Conservation (phyloP, 2,888 invertebrate genomes). For the Caenorhabditis doughertyi region DNA sequence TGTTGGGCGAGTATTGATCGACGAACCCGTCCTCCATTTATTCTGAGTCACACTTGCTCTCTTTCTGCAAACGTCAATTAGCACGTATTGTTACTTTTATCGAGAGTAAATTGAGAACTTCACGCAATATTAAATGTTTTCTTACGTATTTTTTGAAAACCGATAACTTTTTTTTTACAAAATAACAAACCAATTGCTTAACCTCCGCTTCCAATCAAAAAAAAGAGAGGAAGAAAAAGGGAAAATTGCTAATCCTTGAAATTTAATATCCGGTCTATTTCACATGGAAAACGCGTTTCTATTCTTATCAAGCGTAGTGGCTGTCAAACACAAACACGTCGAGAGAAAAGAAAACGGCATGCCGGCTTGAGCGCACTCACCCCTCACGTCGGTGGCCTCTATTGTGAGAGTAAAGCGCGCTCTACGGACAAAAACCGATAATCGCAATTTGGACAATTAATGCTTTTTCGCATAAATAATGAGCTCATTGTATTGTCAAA, state of each 20-base stretch:
- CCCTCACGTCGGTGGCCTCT: not conserved
- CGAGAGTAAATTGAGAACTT: too few relatives aligned
- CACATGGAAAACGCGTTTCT: constrained; percentile 30
- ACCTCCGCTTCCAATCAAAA: not conserved
- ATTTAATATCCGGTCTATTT: constrained; percentile 37
- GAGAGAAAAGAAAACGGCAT: constrained; percentile 29
- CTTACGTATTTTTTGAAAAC: too few relatives aligned
- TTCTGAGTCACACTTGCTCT: not conserved
- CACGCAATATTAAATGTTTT: too few relatives aligned
- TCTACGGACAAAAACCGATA: constrained; percentile 34
- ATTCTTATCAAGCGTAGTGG: constrained; percentile 29
- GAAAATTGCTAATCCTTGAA: constrained; percentile 30
- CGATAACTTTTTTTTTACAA: too few relatives aligned
- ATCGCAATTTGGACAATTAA: constrained; percentile 36
- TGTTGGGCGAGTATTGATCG: constrained; percentile 51
- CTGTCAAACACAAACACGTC: constrained; percentile 41
- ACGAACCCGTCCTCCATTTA: constrained; percentile 60
- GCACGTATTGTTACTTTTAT: not conserved
- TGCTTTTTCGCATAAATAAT: constrained; percentile 35
- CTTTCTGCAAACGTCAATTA: constrained; percentile 14
- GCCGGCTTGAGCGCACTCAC: constrained; percentile 1
- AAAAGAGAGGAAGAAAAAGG: not conserved
- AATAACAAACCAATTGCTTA: not conserved
- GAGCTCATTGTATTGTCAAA: constrained; percentile 1
- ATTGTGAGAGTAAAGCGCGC: constrained; percentile 19